phyloP scores from a whole-genome alignment of 2,888 invertebrate genomes.

The Celastrina argiolus region DNA sequence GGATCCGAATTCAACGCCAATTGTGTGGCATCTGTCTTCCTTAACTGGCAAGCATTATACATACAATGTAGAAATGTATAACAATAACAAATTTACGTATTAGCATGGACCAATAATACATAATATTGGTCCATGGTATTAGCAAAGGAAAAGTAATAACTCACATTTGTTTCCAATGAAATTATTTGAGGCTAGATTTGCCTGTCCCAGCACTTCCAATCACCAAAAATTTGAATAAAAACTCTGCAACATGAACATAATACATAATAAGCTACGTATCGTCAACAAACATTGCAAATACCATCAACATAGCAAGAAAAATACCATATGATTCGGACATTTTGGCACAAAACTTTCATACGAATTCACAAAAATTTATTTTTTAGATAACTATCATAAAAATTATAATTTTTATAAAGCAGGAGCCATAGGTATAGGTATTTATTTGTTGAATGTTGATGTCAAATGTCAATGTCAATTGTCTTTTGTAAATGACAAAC shows the following conservation, averaged over 20 bases:
- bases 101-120: too few species aligned
- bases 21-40: constrained; percentile 89
- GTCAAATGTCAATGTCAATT: too few species aligned
- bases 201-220: constrained; percentile 91
- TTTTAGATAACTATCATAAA: too few species aligned
- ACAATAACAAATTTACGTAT: not conserved
- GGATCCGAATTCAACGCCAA: constrained; percentile 93
- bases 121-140: too few species aligned
- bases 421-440: too few species aligned
- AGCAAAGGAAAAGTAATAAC: constrained; percentile 45
- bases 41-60: constrained; percentile 77
- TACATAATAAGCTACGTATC: not conserved
- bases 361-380: not conserved
- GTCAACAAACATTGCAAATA: not conserved
- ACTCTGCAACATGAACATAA: constrained; percentile 77
- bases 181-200: constrained; percentile 89
- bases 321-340: constrained; percentile 40
- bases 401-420: too few species aligned
- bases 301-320: constrained; percentile 2
- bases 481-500: too few species aligned
- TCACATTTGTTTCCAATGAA: constrained; percentile 92
- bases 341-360: not conserved
- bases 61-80: not conserved
- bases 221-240: constrained; percentile 89
- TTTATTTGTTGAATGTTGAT: too few species aligned